Conservation (phyloP, 2,888 invertebrate species). For the Meteorus cinctellus region DNA sequence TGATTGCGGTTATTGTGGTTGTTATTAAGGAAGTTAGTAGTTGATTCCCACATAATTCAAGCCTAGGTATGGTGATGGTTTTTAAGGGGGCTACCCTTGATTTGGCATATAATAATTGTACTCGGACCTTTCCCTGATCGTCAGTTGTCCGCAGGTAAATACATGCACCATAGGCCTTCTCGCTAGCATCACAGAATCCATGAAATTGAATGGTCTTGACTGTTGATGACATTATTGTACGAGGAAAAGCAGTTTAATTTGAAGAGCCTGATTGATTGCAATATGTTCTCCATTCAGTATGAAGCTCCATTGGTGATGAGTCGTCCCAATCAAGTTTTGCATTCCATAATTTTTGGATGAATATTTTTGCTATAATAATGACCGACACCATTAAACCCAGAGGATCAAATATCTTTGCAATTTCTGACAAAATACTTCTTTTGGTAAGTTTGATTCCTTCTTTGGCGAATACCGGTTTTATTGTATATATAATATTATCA, state of each 20-base stretch:
- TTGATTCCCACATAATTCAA: conserved; percentile 48
- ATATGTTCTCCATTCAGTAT: conserved; percentile 41
- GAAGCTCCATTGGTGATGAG: conserved; percentile 37
- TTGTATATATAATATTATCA: conserved; percentile 33
- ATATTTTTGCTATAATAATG: conserved; percentile 42
- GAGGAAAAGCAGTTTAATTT: conserved; percentile 30
- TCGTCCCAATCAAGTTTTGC: conserved; percentile 42
- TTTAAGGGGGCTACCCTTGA: conserved; percentile 49
- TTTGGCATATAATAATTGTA: conserved; percentile 46
- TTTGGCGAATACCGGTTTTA: neutral
- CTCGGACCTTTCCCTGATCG: neutral
- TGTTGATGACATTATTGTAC: conserved; percentile 15
- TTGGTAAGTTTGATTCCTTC: conserved; percentile 23
- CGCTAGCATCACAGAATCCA: conserved; percentile 49
- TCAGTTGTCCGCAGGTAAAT: conserved; percentile 34
- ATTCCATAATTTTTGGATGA: conserved; percentile 45
- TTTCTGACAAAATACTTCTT: conserved; percentile 28
- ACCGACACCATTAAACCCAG: conserved; percentile 45
- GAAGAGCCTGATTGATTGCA: conserved; percentile 14
- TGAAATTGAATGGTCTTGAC: conserved; percentile 31
- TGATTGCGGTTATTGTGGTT: neutral
- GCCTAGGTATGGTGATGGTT: conserved; percentile 42
- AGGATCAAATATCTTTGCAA: conserved; percentile 45
- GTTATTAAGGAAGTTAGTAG: conserved; percentile 39
- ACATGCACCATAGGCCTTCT: conserved; percentile 45